A percentile compares a stretch with the other conserved stretches of the same genome.
These are phyloP conservation scores for Solenodon paradoxus DNA, from an alignment of 2,113 vertebrate genomes.

Conservation along the genomic window DNA sequence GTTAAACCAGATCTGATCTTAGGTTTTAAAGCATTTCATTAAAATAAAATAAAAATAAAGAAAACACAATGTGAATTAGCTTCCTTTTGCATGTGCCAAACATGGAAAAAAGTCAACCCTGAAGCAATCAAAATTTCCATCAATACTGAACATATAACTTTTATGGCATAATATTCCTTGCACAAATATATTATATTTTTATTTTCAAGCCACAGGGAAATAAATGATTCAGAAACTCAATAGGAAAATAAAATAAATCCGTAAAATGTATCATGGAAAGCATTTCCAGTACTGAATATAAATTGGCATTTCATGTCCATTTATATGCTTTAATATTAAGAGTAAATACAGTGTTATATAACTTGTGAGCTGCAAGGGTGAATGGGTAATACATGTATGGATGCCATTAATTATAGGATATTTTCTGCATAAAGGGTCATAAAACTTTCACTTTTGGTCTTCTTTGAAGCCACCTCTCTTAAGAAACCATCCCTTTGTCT, in stretches of 20 bases:
- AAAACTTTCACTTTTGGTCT: neutral
- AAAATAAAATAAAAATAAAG: slow-evolving; percentile 37
- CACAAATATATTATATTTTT: neutral
- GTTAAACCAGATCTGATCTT: slow-evolving; percentile 41
- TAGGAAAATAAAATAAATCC: neutral
- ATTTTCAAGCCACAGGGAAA: slow-evolving; percentile 40
- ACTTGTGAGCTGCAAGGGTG: neutral
- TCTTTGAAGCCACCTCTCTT: neutral
- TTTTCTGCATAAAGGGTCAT: neutral
- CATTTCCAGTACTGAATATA: slow-evolving; percentile 9
- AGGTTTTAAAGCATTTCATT: slow-evolving; percentile 55
- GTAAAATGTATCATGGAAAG: slow-evolving; percentile 36
- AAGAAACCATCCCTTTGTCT: neutral
- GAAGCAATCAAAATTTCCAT: slow-evolving; percentile 38
- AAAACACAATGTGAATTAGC: slow-evolving; percentile 4
- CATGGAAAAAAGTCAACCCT: neutral
- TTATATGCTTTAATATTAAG: slow-evolving; percentile 22
- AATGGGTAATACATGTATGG: neutral
- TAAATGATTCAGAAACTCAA: neutral
- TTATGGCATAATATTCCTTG: neutral
- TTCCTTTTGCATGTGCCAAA: slow-evolving; percentile 25
- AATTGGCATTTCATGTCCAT: slow-evolving; percentile 33
- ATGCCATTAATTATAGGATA: neutral
- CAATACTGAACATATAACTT: neutral
- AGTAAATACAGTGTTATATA: neutral